Conservation (phyloP, 2,888 invertebrate species). For the Aleiodes alternator region DNA sequence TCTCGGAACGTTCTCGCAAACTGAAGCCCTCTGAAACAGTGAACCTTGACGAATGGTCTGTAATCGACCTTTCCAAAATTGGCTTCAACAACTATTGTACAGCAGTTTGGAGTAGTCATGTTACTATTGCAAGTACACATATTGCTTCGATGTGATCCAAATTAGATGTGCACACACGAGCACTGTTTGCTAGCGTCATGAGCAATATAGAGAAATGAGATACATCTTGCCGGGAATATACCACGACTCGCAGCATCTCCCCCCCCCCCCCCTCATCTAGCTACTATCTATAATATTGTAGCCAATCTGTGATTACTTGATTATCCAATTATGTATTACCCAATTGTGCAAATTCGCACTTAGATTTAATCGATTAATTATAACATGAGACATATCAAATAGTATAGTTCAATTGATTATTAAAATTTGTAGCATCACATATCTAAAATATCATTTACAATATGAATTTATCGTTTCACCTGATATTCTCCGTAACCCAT, state of each 20-base stretch:
- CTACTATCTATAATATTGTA: too few relatives aligned
- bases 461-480: not conserved
- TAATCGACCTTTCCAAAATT: slow-evolving; percentile 23
- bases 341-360: slow-evolving; percentile 15
- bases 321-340: slow-evolving; percentile 26
- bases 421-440: too few relatives aligned
- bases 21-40: not conserved
- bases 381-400: slow-evolving; percentile 1
- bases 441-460: too few relatives aligned
- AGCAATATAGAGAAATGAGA: slow-evolving; percentile 32
- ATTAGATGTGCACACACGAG: slow-evolving; percentile 33
- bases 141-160: slow-evolving; percentile 24
- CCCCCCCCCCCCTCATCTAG: too few relatives aligned
- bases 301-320: slow-evolving; percentile 33
- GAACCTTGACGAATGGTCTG: slow-evolving; percentile 18
- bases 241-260: slow-evolving; percentile 1
- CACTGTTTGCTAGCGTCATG: slow-evolving; percentile 32
- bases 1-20: too few relatives aligned
- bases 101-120: slow-evolving; percentile 18
- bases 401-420: not conserved
- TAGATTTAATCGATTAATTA: slow-evolving; percentile 33
- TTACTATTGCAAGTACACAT: slow-evolving; percentile 11
- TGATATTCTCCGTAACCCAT: not conserved
- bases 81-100: not conserved
- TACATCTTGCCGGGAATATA: slow-evolving; percentile 6